Percentiles rank a stretch among this genome's conserved stretches.
Evolutionary conservation across 2,888 invertebrate species (phyloP).

Genomic region (Autographa gamma): DNA sequence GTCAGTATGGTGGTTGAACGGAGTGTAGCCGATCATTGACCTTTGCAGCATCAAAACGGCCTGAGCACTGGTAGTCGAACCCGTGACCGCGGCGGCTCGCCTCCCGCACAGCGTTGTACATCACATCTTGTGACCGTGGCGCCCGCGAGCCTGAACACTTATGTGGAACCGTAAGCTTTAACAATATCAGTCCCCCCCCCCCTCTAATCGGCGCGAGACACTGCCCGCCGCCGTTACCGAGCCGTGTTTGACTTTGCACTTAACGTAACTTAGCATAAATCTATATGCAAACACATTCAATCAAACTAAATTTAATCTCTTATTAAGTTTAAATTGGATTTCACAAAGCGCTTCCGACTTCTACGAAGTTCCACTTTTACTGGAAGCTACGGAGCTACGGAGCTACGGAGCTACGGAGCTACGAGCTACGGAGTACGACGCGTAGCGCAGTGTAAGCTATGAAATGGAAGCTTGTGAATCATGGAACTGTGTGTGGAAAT

Average conservation of each 20-base stretch:
- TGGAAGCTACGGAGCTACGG: constrained; percentile 19
- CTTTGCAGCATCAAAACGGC: too few species aligned
- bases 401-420: constrained; percentile 16
- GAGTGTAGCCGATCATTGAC: too few species aligned
- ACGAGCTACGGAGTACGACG: constrained; percentile 19
- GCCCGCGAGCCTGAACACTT: too few species aligned
- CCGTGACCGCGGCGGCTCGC: too few species aligned
- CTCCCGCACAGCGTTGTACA: too few species aligned
- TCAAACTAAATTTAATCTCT: constrained; percentile 21
- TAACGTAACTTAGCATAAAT: constrained; percentile 23
- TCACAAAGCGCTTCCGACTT: constrained; percentile 15
- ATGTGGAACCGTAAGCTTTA: not conserved
- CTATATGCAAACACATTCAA: constrained; percentile 22
- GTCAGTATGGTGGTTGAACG: too few species aligned
- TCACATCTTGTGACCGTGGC: too few species aligned
- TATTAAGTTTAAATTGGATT: constrained; percentile 37
- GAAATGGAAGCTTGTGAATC: not conserved
- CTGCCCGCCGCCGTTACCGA: not conserved
- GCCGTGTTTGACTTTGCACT: constrained; percentile 8
- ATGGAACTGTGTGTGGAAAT: too few species aligned
- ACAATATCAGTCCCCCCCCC: not conserved
- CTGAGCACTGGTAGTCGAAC: too few species aligned
- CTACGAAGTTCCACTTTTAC: constrained; percentile 21
- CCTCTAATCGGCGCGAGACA: not conserved
- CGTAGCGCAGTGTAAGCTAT: constrained; percentile 7